A percentile compares a stretch with the other conserved stretches of the same genome.
Conservation (phyloP, 1,140 invertebrate genomes). For the Drosophila baimaii region DNA sequence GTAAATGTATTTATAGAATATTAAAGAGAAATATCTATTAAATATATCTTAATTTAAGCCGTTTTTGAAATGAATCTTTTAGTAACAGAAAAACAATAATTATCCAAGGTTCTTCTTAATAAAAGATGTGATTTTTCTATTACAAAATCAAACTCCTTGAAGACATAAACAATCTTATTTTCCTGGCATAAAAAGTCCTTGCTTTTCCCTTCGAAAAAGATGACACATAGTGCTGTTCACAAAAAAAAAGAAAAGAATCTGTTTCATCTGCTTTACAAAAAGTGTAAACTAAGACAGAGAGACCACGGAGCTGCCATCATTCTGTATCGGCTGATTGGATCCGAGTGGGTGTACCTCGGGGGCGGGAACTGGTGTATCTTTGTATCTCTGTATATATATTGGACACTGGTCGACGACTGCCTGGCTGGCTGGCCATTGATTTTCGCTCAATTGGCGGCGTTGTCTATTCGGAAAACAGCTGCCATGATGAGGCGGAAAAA, state of each 20-base stretch:
- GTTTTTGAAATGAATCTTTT: background rate
- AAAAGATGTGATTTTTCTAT: no score
- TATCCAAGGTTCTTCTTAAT: no score
- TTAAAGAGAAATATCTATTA: no score
- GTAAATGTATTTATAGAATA: background rate
- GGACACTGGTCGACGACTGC: conserved; percentile 22
- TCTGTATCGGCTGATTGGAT: conserved; percentile 31
- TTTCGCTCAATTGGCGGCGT: conserved; percentile 69
- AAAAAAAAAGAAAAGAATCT: no score
- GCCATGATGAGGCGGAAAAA: conserved; percentile 73
- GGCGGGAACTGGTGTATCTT: background rate
- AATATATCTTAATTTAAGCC: background rate
- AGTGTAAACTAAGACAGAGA: conserved; percentile 18
- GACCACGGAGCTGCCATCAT: conserved; percentile 5
- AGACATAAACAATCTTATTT: background rate
- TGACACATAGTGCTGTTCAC: no score
- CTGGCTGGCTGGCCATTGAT: conserved; percentile 61
- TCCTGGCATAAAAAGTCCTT: background rate
- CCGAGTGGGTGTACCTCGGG: conserved; percentile 7
- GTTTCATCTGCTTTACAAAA: background rate
- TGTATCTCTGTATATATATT: conserved; percentile 16
- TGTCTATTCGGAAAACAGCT: conserved; percentile 68
- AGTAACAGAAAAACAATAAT: no score
- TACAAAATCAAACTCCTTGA: background rate
- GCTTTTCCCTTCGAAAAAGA: background rate